Base-by-base conservation (phyloP, 1,140 invertebrate genomes). In the Antheraea pernyi region DNA sequence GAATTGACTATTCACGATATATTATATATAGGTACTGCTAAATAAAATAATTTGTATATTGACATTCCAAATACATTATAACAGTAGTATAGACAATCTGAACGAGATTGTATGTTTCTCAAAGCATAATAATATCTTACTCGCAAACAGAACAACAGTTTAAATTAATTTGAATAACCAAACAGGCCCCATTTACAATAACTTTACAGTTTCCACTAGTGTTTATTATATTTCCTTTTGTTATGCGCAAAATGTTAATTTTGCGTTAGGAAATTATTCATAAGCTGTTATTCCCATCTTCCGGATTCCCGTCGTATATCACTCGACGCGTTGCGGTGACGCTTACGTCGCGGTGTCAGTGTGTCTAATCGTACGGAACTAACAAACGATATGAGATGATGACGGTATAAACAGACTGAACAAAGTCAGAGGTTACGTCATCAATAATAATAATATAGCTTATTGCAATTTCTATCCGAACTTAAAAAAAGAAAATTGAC, bases 321-420 rank as follows among this genome's bases (percentile, higher is more conserved):
- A 65, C 39, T 65, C 19, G 64, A 65, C 42, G 30, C 62, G 64
- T 65, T 65, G 64, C 10, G 64, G 64, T 48, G 42, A 53, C 64
- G 64, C 16, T 9, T 30, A 22, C 19, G 60, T 39, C 39, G 64
- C n/a, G 64, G 16, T 19, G 64, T 48, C 39, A 42, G 6, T 65
- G 18, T 42, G 18, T 65, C 39, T 48, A 65, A 65, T 65, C 64
- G 64, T 42, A 42, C 19, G 42, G 64, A 65, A 65, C 64, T 19
- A 65, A 65, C 39, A 16, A 65, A 19, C 37, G 16, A 42, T 65
- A 11, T 48, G 64, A n/a, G 60, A 61, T 13, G 60, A 61, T 61
- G 19, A 19, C 60, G 60, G 46, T 53, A 16, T 53, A 13, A 53
- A n/a, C 7, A 53, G 46, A 53, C 46, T n/a, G 46, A 53, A 53